A percentile compares a stretch with the other conserved stretches of the same genome.
These are phyloP conservation scores for Caenorhabditis remanei DNA, from an alignment of 1,140 invertebrate species.

Conservation along the genomic window DNA sequence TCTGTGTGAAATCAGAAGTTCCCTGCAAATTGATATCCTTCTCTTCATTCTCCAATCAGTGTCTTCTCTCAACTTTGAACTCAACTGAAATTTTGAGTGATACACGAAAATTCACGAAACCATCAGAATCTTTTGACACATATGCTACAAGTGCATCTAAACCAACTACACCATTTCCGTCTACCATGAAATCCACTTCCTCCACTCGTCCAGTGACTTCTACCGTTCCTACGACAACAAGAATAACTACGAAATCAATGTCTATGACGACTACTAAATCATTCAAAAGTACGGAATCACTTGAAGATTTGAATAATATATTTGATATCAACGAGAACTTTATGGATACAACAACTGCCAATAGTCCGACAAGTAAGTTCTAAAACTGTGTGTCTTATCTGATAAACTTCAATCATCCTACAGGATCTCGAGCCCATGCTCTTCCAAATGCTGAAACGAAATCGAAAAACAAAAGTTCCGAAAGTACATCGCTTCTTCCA, in stretches of 20 bases:
- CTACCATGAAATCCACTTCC: neutral
- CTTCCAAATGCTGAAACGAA: slow-evolving; percentile 7
- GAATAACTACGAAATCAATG: neutral
- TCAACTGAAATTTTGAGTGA: neutral
- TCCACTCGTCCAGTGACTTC: neutral
- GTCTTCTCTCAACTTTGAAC: neutral
- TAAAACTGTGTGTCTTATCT: neutral
- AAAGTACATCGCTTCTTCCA: neutral
- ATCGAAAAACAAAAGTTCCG: neutral
- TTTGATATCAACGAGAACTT: slow-evolving; percentile 38
- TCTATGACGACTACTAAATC: neutral
- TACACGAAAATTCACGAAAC: neutral
- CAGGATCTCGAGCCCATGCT: slow-evolving; percentile 17
- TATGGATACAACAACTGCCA: neutral
- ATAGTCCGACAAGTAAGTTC: neutral
- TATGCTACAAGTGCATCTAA: neutral
- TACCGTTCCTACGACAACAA: neutral
- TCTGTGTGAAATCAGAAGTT: neutral
- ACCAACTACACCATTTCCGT: neutral
- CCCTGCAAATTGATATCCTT: neutral
- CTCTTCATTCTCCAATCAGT: slow-evolving; percentile 15
- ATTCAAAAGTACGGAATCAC: neutral
- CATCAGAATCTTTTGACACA: slow-evolving; percentile 30
- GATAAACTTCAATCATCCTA: neutral
- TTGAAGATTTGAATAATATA: slow-evolving; percentile 45